Conservation (phyloP, 2,888 invertebrate species). For the Erebia aethiops region DNA sequence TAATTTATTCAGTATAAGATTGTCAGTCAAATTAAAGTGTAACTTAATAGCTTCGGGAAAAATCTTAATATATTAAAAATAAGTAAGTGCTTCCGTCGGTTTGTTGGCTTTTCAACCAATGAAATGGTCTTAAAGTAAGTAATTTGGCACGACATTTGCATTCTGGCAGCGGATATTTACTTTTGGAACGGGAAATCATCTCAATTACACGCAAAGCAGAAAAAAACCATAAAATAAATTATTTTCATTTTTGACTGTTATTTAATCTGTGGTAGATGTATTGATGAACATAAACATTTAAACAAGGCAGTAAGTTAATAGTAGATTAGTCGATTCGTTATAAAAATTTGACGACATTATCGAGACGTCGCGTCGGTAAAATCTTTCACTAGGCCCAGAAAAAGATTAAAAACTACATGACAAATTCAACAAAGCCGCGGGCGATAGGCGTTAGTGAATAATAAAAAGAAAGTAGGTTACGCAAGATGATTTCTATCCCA, state of each 20-base stretch:
- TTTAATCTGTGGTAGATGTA: too few species aligned
- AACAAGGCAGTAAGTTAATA: too few species aligned
- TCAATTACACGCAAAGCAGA: neutral
- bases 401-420: too few species aligned
- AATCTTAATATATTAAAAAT: neutral
- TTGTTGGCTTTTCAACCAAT: neutral
- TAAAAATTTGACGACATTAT: too few species aligned
- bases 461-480: neutral
- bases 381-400: too few species aligned
- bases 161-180: neutral
- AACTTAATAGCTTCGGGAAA: constrained; percentile 14
- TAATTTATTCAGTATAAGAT: neutral
- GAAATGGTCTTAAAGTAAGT: neutral
- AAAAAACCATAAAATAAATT: neutral
- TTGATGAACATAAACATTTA: too few species aligned
- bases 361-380: too few species aligned
- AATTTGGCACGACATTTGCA: neutral
- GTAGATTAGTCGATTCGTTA: too few species aligned
- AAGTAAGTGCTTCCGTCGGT: neutral
- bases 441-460: neutral
- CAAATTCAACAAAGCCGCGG: neutral
- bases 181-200: neutral
- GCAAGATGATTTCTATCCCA: neutral
- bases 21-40: constrained; percentile 5
- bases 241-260: too few species aligned